Base-by-base conservation (phyloP, 2,113 vertebrate genomes). In the Eclectus roratus region DNA sequence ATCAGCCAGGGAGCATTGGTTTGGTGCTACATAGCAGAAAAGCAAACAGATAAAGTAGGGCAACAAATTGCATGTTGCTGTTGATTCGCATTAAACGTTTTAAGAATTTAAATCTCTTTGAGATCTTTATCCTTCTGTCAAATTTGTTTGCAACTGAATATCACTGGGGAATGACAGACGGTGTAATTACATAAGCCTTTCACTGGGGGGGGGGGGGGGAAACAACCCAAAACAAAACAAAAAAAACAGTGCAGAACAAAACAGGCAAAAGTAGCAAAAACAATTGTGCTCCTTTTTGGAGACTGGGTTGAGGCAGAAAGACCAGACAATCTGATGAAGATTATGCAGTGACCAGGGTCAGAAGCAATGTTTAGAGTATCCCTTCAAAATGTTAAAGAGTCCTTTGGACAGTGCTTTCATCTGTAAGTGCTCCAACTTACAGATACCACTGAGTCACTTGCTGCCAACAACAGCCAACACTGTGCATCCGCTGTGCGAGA, bases 151-250 rank as follows among this genome's bases (percentile, higher is more conserved):
- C 49, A 83, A 31, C 8, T 41, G 61, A 52, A 60, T 47, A 60
- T 78, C 60, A 81, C 27, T 55, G 65, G n/a, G 61, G 46, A 94
- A 84, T 43, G 76, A 63, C 0, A 0, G 31, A 58, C 91, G 86
- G 86, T 37, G n/a, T 37, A 81, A 95, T 91, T 53, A 52, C 60
- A 89, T 93, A 93, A 94, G 33, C 64, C 39, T 89, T 84, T 91
- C 56, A 47, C 35, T 64, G 11, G 43, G 23, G 46, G 46, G 20
- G 10, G 44, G 44, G 46, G 46, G 20, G 10, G 44, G 44, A 17
- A 17, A 3, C 50, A 52, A 24, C 4, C 11, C 39, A 65, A 44
- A 13, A 17, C 2, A 9, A 53, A 64, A 23, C 1, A 37, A 21
- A 52, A 20, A 86, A 27, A 15, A 10, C 8, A 46, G 17, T 10